A percentile compares a stretch with the other conserved stretches of the same genome.
Evolutionary conservation across 1,140 invertebrate species (phyloP).

Genomic region (Trachymyrmex septentrionalis): DNA sequence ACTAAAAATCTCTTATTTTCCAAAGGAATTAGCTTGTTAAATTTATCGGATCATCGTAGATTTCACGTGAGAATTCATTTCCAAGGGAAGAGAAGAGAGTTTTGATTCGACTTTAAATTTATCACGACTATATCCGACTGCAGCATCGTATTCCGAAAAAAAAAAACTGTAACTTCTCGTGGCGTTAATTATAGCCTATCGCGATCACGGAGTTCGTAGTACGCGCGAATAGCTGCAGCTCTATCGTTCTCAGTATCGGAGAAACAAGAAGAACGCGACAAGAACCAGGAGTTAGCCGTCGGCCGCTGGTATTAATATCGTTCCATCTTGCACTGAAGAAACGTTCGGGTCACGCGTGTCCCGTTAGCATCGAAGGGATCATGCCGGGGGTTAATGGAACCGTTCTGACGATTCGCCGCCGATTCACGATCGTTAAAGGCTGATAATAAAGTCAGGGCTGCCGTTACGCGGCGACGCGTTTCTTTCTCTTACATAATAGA

Average conservation of each 20-base stretch:
- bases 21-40: background rate
- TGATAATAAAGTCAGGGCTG: constrained; percentile 49
- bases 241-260: constrained; percentile 17
- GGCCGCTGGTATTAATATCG: constrained; percentile 61
- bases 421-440: constrained; percentile 55
- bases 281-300: background rate
- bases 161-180: constrained; percentile 6
- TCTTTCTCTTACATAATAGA: constrained; percentile 47
- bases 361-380: constrained; percentile 66
- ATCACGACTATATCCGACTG: background rate
- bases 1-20: constrained; percentile 23
- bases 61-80: background rate
- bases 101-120: background rate
- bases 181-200: constrained; percentile 22
- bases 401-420: constrained; percentile 63
- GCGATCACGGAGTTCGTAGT: constrained; percentile 37
- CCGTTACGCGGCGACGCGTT: constrained; percentile 31
- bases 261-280: constrained; percentile 28
- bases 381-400: constrained; percentile 70
- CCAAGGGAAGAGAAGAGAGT: background rate
- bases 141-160: background rate
- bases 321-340: constrained; percentile 53
- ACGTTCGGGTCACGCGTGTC: constrained; percentile 62
- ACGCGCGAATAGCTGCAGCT: constrained; percentile 36
- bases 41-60: background rate